These are phyloP conservation scores for Monoplex corrugatus DNA, from an alignment of 2,888 invertebrate genomes.

Conservation along the genomic window DNA sequence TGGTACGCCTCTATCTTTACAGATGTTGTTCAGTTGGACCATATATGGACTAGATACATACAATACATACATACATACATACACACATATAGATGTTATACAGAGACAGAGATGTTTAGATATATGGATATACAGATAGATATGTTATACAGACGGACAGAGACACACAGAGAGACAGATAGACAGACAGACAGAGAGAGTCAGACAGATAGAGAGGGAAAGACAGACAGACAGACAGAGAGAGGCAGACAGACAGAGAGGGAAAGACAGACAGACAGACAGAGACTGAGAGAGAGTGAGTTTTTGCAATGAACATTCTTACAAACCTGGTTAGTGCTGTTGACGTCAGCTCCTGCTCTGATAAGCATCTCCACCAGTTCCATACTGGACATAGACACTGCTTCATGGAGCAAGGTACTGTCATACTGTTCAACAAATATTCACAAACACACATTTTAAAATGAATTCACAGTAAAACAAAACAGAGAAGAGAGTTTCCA, in stretches of 20 bases:
- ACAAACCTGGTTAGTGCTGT: slow-evolving; percentile 63
- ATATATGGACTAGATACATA: no score
- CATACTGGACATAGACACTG: slow-evolving; percentile 59
- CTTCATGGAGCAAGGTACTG: slow-evolving; percentile 68
- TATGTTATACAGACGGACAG: slow-evolving; percentile 18
- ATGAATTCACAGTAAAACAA: background rate
- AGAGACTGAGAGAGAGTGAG: no score
- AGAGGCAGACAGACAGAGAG: background rate
- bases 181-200: background rate
- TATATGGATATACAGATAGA: slow-evolving; percentile 50
- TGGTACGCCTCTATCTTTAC: no score
- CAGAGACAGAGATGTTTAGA: slow-evolving; percentile 42
- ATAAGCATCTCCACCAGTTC: slow-evolving; percentile 63
- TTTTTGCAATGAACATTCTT: no score
- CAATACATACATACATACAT: no score
- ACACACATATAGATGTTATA: background rate
- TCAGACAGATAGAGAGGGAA: no score
- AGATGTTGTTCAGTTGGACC: no score
- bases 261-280: no score
- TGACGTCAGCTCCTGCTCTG: slow-evolving; percentile 66
- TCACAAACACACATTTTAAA: background rate
- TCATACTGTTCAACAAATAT: slow-evolving; percentile 62
- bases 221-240: background rate
- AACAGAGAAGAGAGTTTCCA: background rate
- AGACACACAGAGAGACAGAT: background rate